Evolutionary conservation across 92 coral and sea anemone species (phyloP), one percentile per base, ranked within the genome.

Genomic region (Siderastrea siderea): DNA sequence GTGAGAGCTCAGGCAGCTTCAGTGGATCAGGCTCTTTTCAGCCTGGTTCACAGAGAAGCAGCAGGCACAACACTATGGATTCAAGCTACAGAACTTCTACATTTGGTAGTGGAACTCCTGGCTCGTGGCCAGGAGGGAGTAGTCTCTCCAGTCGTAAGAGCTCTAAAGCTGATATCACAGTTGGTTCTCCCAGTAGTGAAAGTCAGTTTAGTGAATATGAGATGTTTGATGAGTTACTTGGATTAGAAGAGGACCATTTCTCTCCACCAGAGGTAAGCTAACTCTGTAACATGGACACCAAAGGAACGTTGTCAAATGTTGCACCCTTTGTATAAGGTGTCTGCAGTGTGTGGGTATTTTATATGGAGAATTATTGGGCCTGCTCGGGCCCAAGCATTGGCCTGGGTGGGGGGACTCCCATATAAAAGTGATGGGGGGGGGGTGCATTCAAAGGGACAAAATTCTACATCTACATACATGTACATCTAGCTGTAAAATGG

Each of bases 171-270:
- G 93, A 92, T 53, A 78, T 79, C 58, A 80, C 69, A 26, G 77
- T 74, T 15, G 84, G 80, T 2, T 90, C 96, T 65, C 74, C 89
- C n/a, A 78, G 93, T 43, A 94, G 94, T 11, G 96, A 92, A 47
- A 92, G 93, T 70, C 79, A 89, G 79, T 94, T 95, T 10, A 94
- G 93, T 71, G 99, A 94, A n/a, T 92, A 90, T 69, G 99, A 93
- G 49, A 92, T 98, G 81, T 98, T 94, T 93, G 99, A 98, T 48
- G 99, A 98, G 57, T 88, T 98, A 60, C 92, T 98, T 44, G 98
- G 97, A 6, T 73, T 98, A 52, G 96, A 94, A 26, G 99, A 98
- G 86, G 99, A 96, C 57, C 99, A 98, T 61, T 98, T 95, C 81
- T 91, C 99, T n/a, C 79, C 97, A 19, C 99, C 99, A 38, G 99